Evolutionary conservation across 2,888 invertebrate genomes (phyloP).

Genomic region (Tetranychus truncatus): DNA sequence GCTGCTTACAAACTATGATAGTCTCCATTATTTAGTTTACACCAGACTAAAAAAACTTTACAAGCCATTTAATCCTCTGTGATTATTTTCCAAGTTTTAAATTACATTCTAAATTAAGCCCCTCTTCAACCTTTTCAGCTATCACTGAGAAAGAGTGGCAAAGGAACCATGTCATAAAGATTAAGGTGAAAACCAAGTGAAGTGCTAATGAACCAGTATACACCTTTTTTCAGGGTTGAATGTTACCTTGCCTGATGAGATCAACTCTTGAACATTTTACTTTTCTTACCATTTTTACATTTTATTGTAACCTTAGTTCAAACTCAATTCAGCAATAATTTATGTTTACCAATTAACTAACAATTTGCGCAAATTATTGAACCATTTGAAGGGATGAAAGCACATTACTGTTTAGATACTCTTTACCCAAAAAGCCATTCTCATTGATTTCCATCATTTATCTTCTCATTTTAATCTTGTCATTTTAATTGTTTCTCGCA

Average conservation of each 20-base stretch:
- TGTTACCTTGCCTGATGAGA: neutral
- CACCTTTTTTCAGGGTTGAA: neutral
- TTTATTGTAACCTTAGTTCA: neutral
- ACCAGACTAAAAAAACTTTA: neutral
- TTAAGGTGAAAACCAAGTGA: neutral
- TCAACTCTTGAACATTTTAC: neutral
- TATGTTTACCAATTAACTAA: too few relatives aligned
- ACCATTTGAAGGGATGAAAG: too few relatives aligned
- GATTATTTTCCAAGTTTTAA: neutral
- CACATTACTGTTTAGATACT: too few relatives aligned
- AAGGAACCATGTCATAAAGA: neutral
- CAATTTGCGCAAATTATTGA: too few relatives aligned
- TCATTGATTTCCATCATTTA: too few relatives aligned
- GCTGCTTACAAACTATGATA: too few relatives aligned
- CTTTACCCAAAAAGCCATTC: too few relatives aligned
- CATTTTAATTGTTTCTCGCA: too few relatives aligned
- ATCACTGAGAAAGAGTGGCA: too few relatives aligned
- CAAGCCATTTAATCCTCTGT: neutral
- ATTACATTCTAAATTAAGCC: neutral
- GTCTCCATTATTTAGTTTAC: neutral
- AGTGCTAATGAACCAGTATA: neutral
- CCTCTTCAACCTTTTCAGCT: neutral
- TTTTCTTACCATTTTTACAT: neutral
- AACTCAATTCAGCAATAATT: too few relatives aligned
- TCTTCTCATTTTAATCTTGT: too few relatives aligned